Base-by-base conservation (phyloP, 1,140 invertebrate genomes). In the Apis dorsata region DNA sequence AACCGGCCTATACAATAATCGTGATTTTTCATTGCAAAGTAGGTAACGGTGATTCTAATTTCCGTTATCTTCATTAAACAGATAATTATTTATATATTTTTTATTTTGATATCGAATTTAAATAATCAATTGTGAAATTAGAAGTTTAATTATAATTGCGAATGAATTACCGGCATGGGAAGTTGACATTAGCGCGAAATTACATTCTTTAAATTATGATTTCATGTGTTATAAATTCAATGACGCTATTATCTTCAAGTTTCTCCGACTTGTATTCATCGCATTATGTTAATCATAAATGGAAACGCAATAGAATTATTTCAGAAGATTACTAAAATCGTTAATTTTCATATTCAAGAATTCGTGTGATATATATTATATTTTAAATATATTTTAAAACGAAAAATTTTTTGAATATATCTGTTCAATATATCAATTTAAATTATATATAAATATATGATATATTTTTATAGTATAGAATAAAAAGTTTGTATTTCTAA, bases 101-200 rank as follows among this genome's bases (percentile, higher is more conserved):
- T 17, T 0, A 59, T 0, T 3, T 60, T 2, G 21, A 69, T 82
- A 55, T 24, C 21, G 24, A 15, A 0, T 10, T 13, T 15, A 34
- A 55, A 28, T 17, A 0, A 0, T 8, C 10, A 24, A n/a, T 34
- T 70, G 11, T 15, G 19, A 69, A 59, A 68, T 57, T 65, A 13
- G 55, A 60, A 60, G 34, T 51, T 83, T 70, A 79, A 83, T 83
- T 83, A 79, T 72, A 83, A 83, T 79, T 79, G 76, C 76, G 68
- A 68, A 69, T 28, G 60, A 65, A 51, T 34, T 55, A 57, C 76
- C 76, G 75, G 66, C 53, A 79, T 59, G 60, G 74, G 81, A 79
- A 79, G 59, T 53, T 72, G 15, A 34, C 59, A 70, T 83, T 71
- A 78, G 81, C 81, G 81, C 75, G 81, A 78, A 83, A 83, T 79